Conservation (phyloP, 2,888 invertebrate genomes). For the Monochamus alternatus region DNA sequence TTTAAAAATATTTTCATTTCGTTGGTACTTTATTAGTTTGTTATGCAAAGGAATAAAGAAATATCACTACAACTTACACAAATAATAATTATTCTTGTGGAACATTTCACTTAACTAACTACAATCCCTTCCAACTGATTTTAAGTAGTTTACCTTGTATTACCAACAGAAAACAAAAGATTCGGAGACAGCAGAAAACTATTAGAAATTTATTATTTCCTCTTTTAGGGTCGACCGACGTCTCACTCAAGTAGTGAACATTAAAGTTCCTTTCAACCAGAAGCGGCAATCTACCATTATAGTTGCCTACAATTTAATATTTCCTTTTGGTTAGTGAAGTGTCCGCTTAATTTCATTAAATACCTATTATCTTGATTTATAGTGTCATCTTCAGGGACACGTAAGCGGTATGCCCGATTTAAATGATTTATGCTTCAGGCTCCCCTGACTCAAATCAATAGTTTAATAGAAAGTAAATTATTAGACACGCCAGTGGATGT, state of each 20-base stretch:
- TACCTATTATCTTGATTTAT: slow-evolving; percentile 36
- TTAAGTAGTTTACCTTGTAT: too few relatives aligned
- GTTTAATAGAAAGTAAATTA: neutral
- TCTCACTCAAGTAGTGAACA: neutral
- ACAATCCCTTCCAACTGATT: too few relatives aligned
- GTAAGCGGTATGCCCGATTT: neutral
- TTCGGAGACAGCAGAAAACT: too few relatives aligned
- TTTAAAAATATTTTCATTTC: too few relatives aligned
- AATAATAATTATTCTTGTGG: too few relatives aligned
- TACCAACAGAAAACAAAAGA: too few relatives aligned
- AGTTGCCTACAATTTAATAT: neutral
- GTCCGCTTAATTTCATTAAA: slow-evolving; percentile 32
- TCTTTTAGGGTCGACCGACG: neutral
- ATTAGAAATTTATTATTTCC: too few relatives aligned
- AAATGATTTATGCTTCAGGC: slow-evolving; percentile 18
- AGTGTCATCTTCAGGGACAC: slow-evolving; percentile 27
- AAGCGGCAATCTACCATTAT: neutral
- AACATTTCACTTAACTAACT: too few relatives aligned
- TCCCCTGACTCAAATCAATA: neutral
- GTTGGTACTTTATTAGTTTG: too few relatives aligned
- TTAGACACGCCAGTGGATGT: slow-evolving; percentile 7
- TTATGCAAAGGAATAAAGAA: too few relatives aligned
- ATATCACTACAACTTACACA: too few relatives aligned
- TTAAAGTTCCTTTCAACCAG: neutral
- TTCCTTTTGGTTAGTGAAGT: neutral